These are phyloP conservation scores for Gavialis gangeticus DNA, from an alignment of 2,113 vertebrate genomes.

Conservation along the genomic window DNA sequence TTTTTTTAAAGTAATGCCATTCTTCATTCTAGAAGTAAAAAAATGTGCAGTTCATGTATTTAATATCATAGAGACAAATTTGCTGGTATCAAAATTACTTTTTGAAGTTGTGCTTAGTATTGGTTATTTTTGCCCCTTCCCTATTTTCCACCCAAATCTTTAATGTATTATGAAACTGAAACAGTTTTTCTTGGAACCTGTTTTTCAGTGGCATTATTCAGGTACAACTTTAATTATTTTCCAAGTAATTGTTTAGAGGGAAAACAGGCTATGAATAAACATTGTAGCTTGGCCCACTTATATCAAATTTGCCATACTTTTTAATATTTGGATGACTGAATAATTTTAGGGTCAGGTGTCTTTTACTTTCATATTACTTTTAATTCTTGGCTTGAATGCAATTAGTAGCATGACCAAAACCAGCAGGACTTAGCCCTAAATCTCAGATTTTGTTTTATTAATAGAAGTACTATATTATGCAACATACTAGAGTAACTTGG, in stretches of 20 bases:
- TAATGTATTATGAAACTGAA: background rate
- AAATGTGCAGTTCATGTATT: background rate
- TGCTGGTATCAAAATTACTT: background rate
- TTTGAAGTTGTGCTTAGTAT: background rate
- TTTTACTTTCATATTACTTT: background rate
- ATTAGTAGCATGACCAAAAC: background rate
- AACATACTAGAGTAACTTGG: background rate
- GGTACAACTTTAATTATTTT: background rate
- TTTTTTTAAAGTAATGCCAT: background rate
- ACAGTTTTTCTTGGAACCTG: background rate
- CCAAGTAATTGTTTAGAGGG: background rate
- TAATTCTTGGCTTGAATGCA: background rate
- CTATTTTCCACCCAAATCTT: too few species aligned
- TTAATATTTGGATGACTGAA: background rate
- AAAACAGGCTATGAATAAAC: background rate
- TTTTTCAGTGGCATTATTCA: background rate
- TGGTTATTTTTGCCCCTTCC: background rate
- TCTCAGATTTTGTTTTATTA: background rate
- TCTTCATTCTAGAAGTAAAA: background rate
- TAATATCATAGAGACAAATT: background rate
- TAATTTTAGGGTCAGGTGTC: background rate
- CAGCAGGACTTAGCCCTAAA: background rate
- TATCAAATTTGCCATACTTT: background rate
- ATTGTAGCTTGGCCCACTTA: background rate
- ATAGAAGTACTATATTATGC: background rate